Evolutionary conservation across 2,113 vertebrate species (phyloP), one percentile per base, ranked within the genome.

Genomic region (Amazona vittata): DNA sequence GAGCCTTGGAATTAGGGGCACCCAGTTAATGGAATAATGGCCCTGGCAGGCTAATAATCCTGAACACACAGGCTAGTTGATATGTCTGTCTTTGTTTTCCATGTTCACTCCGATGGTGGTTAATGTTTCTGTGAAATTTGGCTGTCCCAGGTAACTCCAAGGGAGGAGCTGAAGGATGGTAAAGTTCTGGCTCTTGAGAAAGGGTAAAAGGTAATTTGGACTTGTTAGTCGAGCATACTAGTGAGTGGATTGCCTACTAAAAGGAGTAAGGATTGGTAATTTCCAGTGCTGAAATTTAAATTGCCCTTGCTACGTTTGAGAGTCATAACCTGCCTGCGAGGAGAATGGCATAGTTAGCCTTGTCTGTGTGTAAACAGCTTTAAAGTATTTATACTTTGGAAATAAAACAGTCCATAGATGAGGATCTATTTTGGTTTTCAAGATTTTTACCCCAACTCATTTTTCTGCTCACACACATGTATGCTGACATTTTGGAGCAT

Each of bases 381-480:
- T 25, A 4, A 37, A 49, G 47, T 10, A 26, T 25, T 53, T 57
- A 9, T 13, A 22, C 24, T 55, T 21, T 31, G 41, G 49, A 44
- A 37, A 57, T 25, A 44, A 63, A 50, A 9, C 24, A 3, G 43
- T 53, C 25, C 13, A 1, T 18, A n/a, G 49, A 21, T 52, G 64
- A 63, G 17, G 11, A 10, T 41, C 37, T 65, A 12, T 19, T 33
- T 75, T 26, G 28, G 12, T 19, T 73, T 69, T 57, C 37, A 39
- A 17, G 47, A 21, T 44, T 88, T 59, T 60, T 15, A 44, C n/a
- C 57, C 52, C 16, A 55, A 0, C 9, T 41, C 5, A 12, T 11
- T 57, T 52, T 71, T 37, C 67, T 80, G 2, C 10, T 5, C 37
- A 22, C 46, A 24, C 14, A 13, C 7, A 0, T 0, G 2, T 3